Percentiles rank a stretch among this genome's conserved stretches.
phyloP scores from a whole-genome alignment of 1,140 invertebrate genomes.

The Hestina assimilis region DNA sequence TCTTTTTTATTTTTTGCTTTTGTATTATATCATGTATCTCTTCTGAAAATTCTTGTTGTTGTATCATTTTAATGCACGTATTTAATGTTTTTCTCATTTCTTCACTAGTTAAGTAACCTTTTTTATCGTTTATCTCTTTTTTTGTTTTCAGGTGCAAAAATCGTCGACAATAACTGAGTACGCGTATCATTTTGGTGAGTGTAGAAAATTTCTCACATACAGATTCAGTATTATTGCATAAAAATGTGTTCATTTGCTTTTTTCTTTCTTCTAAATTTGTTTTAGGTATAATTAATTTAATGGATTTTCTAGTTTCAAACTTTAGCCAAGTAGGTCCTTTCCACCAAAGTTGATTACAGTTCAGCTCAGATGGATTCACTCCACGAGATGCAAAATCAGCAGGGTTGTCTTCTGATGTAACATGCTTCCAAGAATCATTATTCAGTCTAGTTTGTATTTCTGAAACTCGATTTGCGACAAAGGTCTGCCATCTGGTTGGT shows the following conservation, averaged over 20 bases:
- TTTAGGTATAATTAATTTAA: conserved; percentile 12
- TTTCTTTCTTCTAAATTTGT: conserved; percentile 28
- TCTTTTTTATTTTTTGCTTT: neutral
- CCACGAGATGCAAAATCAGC: conserved; percentile 59
- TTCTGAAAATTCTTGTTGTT: neutral
- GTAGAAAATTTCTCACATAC: conserved; percentile 29
- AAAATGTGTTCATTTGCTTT: conserved; percentile 3
- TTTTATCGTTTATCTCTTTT: conserved; percentile 2
- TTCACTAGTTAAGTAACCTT: conserved; percentile 2
- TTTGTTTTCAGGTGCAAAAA: conserved; percentile 17
- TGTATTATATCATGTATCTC: neutral
- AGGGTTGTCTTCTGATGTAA: conserved; percentile 49
- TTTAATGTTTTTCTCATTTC: neutral
- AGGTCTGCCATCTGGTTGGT: conserved; percentile 39
- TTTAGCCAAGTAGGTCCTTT: conserved; percentile 19
- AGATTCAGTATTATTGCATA: conserved; percentile 7
- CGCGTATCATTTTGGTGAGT: conserved; percentile 31
- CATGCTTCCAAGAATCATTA: conserved; percentile 43
- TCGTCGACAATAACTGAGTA: conserved; percentile 31
- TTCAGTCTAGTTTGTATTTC: conserved; percentile 46
- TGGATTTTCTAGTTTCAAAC: neutral
- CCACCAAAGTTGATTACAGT: conserved; percentile 24
- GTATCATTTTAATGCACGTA: neutral
- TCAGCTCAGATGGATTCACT: conserved; percentile 22
- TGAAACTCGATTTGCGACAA: conserved; percentile 59